These are phyloP conservation scores for Dichetophora obliterata DNA, from an alignment of 2,888 invertebrate species.

Conservation along the genomic window DNA sequence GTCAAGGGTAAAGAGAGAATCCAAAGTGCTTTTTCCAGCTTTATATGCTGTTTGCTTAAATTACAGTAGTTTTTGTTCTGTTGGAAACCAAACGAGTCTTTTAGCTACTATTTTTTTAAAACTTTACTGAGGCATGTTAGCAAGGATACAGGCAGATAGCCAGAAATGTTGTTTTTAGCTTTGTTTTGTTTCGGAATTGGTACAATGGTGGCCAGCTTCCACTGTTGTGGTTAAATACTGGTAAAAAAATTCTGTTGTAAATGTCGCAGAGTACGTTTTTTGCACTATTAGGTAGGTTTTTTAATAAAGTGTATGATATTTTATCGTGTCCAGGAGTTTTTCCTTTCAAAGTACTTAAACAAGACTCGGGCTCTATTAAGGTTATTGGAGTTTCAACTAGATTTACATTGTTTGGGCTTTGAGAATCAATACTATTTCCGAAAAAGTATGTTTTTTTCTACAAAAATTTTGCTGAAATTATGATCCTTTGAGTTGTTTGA, in stretches of 20 bases:
- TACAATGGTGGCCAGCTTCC: background rate
- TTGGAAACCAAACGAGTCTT: conserved; percentile 11
- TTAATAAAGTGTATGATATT: background rate
- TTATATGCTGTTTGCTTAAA: no score
- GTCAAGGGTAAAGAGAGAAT: no score
- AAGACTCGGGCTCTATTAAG: background rate
- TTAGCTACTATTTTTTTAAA: conserved; percentile 18
- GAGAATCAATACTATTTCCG: no score
- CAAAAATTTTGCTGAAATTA: background rate
- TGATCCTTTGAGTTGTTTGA: background rate
- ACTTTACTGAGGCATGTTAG: conserved; percentile 11
- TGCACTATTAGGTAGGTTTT: background rate
- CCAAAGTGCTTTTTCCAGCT: no score
- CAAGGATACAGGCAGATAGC: conserved; percentile 21
- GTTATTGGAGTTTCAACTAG: background rate
- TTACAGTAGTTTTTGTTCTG: background rate
- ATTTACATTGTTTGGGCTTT: no score
- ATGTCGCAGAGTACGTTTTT: background rate
- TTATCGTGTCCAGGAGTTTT: background rate
- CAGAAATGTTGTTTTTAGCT: background rate
- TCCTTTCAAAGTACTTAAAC: background rate
- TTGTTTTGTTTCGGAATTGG: conserved; percentile 6
- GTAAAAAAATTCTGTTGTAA: background rate
- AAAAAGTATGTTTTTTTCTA: background rate
- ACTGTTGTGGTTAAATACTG: background rate